Evolutionary conservation across 2,113 vertebrate species (phyloP).

Genomic region (Lepus europaeus): DNA sequence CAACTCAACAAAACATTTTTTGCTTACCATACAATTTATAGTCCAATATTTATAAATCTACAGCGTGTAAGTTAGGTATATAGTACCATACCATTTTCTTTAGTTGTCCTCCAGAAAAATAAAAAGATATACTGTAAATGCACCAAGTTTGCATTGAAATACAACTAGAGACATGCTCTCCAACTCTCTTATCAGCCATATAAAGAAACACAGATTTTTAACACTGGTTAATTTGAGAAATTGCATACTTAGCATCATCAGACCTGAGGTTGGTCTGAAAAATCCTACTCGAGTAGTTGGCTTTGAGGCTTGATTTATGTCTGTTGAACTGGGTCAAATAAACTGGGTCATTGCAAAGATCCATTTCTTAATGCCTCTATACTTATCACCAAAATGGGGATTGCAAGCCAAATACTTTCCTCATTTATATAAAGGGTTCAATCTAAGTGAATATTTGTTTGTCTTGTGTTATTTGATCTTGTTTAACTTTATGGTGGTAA

Average conservation of each 20-base stretch:
- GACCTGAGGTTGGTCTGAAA: conserved; percentile 37
- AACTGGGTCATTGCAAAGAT: background rate
- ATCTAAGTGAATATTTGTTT: background rate
- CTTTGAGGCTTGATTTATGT: conserved; percentile 18
- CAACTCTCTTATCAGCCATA: background rate
- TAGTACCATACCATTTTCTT: conserved; percentile 24
- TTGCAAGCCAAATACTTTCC: background rate
- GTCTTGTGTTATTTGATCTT: background rate
- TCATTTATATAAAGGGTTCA: conserved; percentile 20
- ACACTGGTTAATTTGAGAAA: conserved; percentile 55
- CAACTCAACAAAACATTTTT: conserved; percentile 68
- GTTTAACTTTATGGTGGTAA: background rate
- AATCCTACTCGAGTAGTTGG: background rate
- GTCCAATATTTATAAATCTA: conserved; percentile 46
- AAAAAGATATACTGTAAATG: conserved; percentile 42
- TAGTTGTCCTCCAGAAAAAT: conserved; percentile 48
- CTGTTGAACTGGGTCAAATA: conserved; percentile 56
- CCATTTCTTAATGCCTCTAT: conserved; percentile 33
- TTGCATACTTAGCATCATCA: conserved; percentile 40
- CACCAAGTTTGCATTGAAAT: conserved; percentile 41
- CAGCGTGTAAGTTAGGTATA: background rate
- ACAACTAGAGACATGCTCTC: background rate
- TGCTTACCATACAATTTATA: conserved; percentile 59
- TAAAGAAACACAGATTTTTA: conserved; percentile 10
- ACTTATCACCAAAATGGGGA: background rate